phyloP scores from a whole-genome alignment of 2,888 invertebrate species.

The Carcina quercana region DNA sequence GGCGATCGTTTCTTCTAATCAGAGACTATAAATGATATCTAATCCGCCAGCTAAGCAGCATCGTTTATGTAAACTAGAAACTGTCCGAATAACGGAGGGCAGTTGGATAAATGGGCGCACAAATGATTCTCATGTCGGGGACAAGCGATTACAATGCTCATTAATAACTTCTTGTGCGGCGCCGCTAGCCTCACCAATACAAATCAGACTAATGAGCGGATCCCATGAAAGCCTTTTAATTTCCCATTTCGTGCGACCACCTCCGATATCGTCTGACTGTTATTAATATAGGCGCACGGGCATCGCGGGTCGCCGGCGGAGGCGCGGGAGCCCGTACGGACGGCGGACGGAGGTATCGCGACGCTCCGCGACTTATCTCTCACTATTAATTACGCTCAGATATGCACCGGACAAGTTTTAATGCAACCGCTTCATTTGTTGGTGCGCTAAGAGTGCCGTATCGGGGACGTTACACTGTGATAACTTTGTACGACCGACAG shows the following conservation, averaged over 20 bases:
- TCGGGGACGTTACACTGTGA: conserved; percentile 56
- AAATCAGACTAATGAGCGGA: conserved; percentile 68
- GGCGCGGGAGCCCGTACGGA: conserved; percentile 49
- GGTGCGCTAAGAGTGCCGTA: conserved; percentile 57
- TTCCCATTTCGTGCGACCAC: conserved; percentile 66
- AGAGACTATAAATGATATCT: conserved; percentile 11
- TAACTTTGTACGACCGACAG: conserved; percentile 54
- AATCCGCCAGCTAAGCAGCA: conserved; percentile 11
- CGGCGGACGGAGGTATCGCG: conserved; percentile 47
- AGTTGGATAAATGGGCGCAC: conserved; percentile 44
- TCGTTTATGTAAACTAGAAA: conserved; percentile 29
- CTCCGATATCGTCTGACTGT: conserved; percentile 62
- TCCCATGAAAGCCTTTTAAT: conserved; percentile 71
- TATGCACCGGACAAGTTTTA: conserved; percentile 69
- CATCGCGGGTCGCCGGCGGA: conserved; percentile 47
- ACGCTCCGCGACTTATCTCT: conserved; percentile 60
- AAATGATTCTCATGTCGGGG: conserved; percentile 48
- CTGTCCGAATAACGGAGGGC: conserved; percentile 31
- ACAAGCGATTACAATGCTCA: conserved; percentile 55
- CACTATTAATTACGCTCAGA: conserved; percentile 69
- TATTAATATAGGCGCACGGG: conserved; percentile 60
- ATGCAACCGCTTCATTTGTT: conserved; percentile 73
- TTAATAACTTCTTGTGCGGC: conserved; percentile 63
- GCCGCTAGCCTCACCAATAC: conserved; percentile 50
- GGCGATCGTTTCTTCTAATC: neutral